These are phyloP conservation scores for Sinhomidia bicolor DNA, from an alignment of 2,888 invertebrate genomes.

Conservation along the genomic window DNA sequence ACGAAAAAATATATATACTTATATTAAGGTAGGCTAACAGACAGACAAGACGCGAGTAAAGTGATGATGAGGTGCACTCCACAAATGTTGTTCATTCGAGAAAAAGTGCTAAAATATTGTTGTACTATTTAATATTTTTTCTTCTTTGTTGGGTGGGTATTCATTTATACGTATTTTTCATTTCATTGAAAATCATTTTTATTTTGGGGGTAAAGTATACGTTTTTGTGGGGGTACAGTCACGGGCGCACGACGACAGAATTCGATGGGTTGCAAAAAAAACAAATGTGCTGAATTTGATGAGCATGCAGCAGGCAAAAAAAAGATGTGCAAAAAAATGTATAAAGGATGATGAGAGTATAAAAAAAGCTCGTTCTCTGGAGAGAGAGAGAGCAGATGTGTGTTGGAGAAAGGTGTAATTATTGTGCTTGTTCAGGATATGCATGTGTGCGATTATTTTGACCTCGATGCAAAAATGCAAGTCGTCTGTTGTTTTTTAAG, in stretches of 20 bases:
- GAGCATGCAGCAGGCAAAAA: conserved; percentile 24
- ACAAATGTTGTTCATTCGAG: background rate
- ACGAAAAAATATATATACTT: background rate
- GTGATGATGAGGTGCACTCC: background rate
- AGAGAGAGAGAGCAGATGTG: conserved; percentile 20
- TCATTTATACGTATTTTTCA: no score
- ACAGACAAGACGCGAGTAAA: background rate
- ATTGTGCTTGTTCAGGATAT: conserved; percentile 51
- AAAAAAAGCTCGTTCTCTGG: background rate
- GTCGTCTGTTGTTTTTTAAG: conserved; percentile 14
- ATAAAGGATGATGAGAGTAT: background rate
- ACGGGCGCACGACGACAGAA: background rate
- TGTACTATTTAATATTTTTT: no score
- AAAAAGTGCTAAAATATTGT: no score
- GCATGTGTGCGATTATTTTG: conserved; percentile 34
- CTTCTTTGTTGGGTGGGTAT: no score
- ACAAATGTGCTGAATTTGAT: conserved; percentile 34
- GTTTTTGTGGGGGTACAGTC: background rate
- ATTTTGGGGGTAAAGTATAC: background rate
- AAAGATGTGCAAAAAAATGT: background rate
- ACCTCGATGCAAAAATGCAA: conserved; percentile 59
- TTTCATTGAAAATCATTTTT: no score
- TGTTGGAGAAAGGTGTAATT: conserved; percentile 53
- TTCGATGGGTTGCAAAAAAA: background rate
- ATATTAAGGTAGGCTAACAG: background rate